phyloP scores from a whole-genome alignment of 2,888 invertebrate genomes.

The Cephonodes hylas region DNA sequence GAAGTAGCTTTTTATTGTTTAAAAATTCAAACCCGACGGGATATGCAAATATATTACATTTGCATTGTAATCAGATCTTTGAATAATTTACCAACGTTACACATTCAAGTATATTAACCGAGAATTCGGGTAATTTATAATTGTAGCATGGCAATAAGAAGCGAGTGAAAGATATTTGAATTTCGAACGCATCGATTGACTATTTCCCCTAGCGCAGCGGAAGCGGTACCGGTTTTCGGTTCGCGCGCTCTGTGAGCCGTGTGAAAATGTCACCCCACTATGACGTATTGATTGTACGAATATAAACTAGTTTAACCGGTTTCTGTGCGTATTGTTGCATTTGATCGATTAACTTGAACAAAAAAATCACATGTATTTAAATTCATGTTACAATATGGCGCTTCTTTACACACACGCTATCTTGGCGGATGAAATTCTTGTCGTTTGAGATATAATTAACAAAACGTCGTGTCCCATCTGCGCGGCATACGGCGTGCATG shows the following conservation, averaged over 20 bases:
- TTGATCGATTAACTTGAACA: not conserved
- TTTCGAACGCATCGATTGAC: not conserved
- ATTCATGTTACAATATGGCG: no score
- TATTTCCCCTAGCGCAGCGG: not conserved
- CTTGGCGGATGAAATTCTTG: not conserved
- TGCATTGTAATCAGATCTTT: not conserved
- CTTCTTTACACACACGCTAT: no score
- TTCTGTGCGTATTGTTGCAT: not conserved
- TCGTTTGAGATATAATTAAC: conserved; percentile 1
- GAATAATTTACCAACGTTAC: no score
- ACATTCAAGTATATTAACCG: not conserved
- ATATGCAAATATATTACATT: not conserved
- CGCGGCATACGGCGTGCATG: conserved; percentile 13
- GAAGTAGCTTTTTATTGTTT: not conserved
- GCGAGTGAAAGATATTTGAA: not conserved
- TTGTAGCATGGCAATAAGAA: not conserved
- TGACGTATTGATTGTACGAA: not conserved
- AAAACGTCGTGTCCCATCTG: conserved; percentile 16
- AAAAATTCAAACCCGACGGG: not conserved
- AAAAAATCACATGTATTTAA: no score
- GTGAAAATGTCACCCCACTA: conserved; percentile 5
- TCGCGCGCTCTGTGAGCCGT: not conserved
- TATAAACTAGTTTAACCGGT: not conserved
- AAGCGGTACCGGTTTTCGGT: not conserved
- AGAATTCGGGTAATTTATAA: not conserved